Conservation (phyloP, 2,113 vertebrate species). For the Fulmarus glacialis region DNA sequence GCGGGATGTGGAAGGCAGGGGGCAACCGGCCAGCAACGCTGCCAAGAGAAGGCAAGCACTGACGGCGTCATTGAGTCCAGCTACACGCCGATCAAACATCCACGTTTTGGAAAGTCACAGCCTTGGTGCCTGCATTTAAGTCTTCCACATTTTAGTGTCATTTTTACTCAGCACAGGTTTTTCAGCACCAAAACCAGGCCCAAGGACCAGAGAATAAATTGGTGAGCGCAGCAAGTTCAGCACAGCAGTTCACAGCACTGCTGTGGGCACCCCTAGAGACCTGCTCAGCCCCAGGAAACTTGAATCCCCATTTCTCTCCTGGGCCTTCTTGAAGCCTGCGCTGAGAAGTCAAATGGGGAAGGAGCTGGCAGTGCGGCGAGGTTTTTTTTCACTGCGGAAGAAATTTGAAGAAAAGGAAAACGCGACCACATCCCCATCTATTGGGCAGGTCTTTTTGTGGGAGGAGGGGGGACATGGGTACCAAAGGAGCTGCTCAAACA, state of each 20-base stretch:
- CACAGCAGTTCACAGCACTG: fast-evolving
- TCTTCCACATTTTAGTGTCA: fast-evolving
- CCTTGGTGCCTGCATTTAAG: background rate
- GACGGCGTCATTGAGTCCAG: fast-evolving
- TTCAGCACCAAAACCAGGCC: background rate
- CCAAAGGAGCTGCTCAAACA: background rate
- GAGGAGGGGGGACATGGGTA: background rate
- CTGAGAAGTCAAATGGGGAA: background rate
- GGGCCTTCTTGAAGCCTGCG: background rate
- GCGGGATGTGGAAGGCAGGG: background rate
- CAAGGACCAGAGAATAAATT: too few species aligned
- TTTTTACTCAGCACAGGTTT: background rate
- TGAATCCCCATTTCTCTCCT: too few species aligned
- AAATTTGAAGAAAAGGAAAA: background rate
- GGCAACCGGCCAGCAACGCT: background rate
- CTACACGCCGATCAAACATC: fast-evolving
- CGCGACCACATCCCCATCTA: too few species aligned
- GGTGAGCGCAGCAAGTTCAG: fast-evolving
- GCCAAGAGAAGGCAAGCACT: background rate
- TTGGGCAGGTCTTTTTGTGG: background rate
- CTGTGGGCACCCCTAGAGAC: background rate
- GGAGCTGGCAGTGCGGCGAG: background rate
- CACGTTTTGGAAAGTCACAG: too few species aligned
- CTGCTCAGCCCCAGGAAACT: background rate
- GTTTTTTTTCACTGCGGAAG: background rate